Evolutionary conservation across 2,888 invertebrate genomes (phyloP), one percentile per base, ranked within the genome.

Genomic region (Galeopsomyia nigrocyanea): DNA sequence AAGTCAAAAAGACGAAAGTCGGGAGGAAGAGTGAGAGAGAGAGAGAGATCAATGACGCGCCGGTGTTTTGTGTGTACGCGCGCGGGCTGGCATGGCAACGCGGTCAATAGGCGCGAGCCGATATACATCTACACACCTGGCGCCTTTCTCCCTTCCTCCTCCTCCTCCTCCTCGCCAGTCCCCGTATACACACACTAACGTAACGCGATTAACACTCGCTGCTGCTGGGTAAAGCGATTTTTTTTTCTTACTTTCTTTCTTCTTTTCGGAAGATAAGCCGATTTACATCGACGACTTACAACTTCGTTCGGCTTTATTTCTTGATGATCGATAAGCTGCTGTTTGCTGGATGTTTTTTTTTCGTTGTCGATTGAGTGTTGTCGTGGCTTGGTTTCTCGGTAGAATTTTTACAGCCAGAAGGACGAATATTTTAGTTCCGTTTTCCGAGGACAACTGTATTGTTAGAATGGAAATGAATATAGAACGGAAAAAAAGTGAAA

Each of bases 81-180:
- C 82, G 82, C 76, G 80, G 82, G 85, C 83, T 84, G 85, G 84
- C 86, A 85, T 86, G 84, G 85, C 83, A 86, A 86, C 86, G 82
- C 81, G 86, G 81, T 84, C 84, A 83, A 84, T 84, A 71, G 56
- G 65, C 51, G 49, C 64, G 53, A 22, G 53, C 71, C 64, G 60
- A 71, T 56, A 66, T 55, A 50, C 65, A 64, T 64, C 58, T 60
- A 56, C 22, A 56, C 56, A 56, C 17, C 51, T 21, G 46, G 13
- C 19, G n/a, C 39, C 63, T 17, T 49, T 61, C 47, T 61, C 60
- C 17, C 60, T 61, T 31, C 31, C 47, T 19, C 49, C 14, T 22
- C 13, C 49, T 57, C 60, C 47, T 31, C 31, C 47, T 19, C 49
- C 14, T 22, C 13, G 1, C 49, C 17, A 3, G 47, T 3, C 19